Conservation (phyloP, 2,888 invertebrate species). For the Dione vanillae region DNA sequence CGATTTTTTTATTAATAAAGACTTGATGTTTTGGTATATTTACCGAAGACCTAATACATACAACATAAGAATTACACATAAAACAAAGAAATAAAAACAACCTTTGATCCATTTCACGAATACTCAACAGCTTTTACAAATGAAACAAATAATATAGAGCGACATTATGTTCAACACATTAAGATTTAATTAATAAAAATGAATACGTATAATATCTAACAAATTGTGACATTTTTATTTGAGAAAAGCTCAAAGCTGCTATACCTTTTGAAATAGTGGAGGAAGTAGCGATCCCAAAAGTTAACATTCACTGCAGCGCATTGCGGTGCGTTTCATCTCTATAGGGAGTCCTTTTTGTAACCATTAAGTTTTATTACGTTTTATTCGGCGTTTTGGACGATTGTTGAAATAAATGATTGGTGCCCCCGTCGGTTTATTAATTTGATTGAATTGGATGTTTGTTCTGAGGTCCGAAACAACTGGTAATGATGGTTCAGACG, state of each 20-base stretch:
- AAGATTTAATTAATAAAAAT: too few species aligned
- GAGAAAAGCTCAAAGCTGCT: neutral
- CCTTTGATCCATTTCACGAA: too few species aligned
- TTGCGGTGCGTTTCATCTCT: slow-evolving; percentile 74
- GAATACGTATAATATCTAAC: neutral
- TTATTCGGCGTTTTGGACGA: slow-evolving; percentile 49
- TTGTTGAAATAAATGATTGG: slow-evolving; percentile 76
- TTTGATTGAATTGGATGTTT: slow-evolving; percentile 67
- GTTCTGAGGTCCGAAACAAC: slow-evolving; percentile 60
- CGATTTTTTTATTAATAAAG: too few species aligned
- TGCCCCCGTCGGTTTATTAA: slow-evolving; percentile 68
- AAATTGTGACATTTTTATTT: neutral
- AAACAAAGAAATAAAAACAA: too few species aligned
- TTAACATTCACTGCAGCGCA: slow-evolving; percentile 62
- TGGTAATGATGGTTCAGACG: slow-evolving; percentile 33
- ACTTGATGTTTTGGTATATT: too few species aligned
- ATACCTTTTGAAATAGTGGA: slow-evolving; percentile 45
- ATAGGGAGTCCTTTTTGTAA: slow-evolving; percentile 69
- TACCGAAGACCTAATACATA: too few species aligned
- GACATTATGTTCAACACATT: too few species aligned
- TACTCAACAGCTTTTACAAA: too few species aligned
- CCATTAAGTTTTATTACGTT: slow-evolving; percentile 42
- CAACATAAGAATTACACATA: too few species aligned
- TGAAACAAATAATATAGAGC: too few species aligned
- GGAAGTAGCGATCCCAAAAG: slow-evolving; percentile 72